Evolutionary conservation across 2,113 vertebrate species (phyloP).

Genomic region (Pristiophorus japonicus): DNA sequence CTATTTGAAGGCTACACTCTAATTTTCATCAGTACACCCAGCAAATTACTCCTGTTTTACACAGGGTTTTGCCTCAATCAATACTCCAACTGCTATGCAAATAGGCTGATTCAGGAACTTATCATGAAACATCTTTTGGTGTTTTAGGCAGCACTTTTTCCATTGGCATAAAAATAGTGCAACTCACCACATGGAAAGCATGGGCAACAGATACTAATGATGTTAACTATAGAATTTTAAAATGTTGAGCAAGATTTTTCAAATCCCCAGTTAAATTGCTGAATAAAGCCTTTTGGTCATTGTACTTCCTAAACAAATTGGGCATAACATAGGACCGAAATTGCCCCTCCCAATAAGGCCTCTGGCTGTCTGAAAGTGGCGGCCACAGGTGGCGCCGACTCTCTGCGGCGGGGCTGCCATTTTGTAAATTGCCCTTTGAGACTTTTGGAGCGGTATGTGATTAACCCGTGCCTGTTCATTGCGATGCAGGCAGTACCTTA

Average conservation of each 20-base stretch:
- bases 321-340: not conserved
- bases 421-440: no score
- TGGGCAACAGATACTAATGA: not conserved
- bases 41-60: not conserved
- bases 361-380: no score
- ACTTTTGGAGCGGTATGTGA: no score
- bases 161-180: not conserved
- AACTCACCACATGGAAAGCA: not conserved
- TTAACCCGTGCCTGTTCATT: no score
- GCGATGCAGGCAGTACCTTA: no score
- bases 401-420: no score
- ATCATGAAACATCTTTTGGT: not conserved
- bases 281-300: not conserved
- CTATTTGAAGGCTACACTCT: not conserved
- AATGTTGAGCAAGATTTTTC: not conserved
- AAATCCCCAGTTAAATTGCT: not conserved
- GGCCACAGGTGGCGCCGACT: no score
- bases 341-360: no score
- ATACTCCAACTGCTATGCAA: not conserved
- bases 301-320: not conserved
- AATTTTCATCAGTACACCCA: not conserved
- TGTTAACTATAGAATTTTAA: not conserved
- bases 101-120: not conserved
- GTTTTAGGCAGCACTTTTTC: not conserved
- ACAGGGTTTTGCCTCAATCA: not conserved